Evolutionary conservation across 2,888 invertebrate species (phyloP), one percentile per base, ranked within the genome.

Genomic region (Abscondita cerata): DNA sequence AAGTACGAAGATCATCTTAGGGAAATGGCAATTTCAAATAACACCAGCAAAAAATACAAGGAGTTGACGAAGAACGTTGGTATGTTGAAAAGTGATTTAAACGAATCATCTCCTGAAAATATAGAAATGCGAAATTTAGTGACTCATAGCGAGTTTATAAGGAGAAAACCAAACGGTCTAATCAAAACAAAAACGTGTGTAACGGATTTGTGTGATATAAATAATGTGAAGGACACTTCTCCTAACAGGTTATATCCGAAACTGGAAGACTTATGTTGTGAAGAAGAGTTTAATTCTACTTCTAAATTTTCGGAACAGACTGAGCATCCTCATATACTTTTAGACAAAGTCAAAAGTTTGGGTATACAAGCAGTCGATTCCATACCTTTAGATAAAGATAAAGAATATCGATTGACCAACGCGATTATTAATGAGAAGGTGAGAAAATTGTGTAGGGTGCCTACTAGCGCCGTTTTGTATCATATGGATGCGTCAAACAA

Each of bases 1-100:
- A 76, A 70, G 50, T 78, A 77, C 48, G 74, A 75, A 56, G 77
- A 78, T 67, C 76, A 77, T 62, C 61, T 78, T 18, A 71, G 71
- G 57, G 61, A 66, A 52, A 61, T 61, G 36, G 59, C 64, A 18
- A 41, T 54, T n/a, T 13, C 38, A 46, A 59, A 31, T 52, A 36
- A 58, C n/a, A 34, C 4, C 33, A 33, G 11, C 15, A 55, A 19
- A 47, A 16, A 31, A 47, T 18, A n/a, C 31, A 19, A 18, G 11
- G 16, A 15, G n/a, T 19, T 36, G 34, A 31, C 9, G 38, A 34
- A 4, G 6, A 3, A 13, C 3, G 15, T 15, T 13, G 15, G 15
- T 40, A 44, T 12, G 44, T 12, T 33, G 11, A 20, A 51, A 18
- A 16, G 1, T 18, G 12, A 50, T 15, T 34, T 19, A 5, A 41